Evolutionary conservation across 1,140 invertebrate genomes (phyloP).

Genomic region (Calliphora vicina): DNA sequence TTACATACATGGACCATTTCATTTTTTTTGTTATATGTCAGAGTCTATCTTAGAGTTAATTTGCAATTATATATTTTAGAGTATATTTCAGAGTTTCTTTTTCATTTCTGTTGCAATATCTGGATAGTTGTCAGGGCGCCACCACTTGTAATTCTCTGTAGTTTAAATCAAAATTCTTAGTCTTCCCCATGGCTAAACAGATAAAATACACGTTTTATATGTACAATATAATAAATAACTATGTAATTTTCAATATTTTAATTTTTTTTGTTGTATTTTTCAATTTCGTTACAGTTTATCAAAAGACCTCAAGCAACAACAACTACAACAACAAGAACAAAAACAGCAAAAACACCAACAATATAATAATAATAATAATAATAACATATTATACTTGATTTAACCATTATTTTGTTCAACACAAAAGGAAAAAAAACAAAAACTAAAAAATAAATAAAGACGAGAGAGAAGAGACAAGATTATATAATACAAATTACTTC

Average conservation of each 20-base stretch:
- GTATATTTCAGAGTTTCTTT: no score
- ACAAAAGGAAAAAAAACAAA: not conserved
- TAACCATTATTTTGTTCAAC: not conserved
- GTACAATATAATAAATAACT: no score
- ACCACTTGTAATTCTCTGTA: not conserved
- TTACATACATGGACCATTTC: no score
- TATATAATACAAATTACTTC: not conserved
- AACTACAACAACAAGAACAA: not conserved
- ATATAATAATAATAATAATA: no score
- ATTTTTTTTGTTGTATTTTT: not conserved
- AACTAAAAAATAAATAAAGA: not conserved
- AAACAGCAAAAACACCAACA: not conserved
- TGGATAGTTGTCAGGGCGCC: no score
- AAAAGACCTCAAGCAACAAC: not conserved
- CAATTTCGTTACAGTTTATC: not conserved
- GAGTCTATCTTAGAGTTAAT: no score
- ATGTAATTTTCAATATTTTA: not conserved
- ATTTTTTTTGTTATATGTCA: no score
- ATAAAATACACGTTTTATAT: not conserved
- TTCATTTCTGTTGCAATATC: no score
- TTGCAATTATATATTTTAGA: no score
- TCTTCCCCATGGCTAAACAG: not conserved
- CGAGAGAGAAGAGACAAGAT: not conserved
- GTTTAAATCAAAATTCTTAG: not conserved
- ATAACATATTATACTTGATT: not conserved